These are phyloP conservation scores for Camponotus floridanus DNA, from an alignment of 1,140 invertebrate genomes.

Conservation along the genomic window DNA sequence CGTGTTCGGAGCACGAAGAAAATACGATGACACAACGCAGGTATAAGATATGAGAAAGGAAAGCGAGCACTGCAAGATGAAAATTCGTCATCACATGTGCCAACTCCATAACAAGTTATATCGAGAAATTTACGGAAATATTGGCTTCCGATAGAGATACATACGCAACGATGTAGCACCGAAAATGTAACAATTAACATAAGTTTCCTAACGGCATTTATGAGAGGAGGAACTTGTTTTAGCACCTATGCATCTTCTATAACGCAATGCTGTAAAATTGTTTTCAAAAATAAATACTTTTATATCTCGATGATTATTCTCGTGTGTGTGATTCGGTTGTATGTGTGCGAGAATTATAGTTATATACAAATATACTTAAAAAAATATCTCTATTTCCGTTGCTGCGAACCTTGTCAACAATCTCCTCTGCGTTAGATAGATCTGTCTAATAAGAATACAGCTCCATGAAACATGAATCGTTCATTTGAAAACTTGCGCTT, in stretches of 20 bases:
- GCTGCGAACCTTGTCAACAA: slow-evolving; percentile 17
- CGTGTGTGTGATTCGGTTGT: slow-evolving; percentile 30
- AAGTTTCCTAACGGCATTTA: slow-evolving; percentile 8
- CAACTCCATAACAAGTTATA: too few species aligned
- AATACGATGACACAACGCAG: slow-evolving; percentile 47
- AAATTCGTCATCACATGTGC: neutral
- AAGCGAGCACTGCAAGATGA: slow-evolving; percentile 73
- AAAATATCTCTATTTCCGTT: slow-evolving; percentile 56
- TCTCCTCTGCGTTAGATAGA: slow-evolving; percentile 11
- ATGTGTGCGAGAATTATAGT: slow-evolving; percentile 21
- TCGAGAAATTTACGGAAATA: neutral
- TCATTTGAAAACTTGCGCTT: neutral
- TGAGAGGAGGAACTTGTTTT: slow-evolving; percentile 14
- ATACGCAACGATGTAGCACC: neutral
- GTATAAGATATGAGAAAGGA: slow-evolving; percentile 57
- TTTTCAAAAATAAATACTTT: slow-evolving; percentile 58
- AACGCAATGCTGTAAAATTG: slow-evolving; percentile 38
- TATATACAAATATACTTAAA: slow-evolving; percentile 57
- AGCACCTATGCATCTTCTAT: slow-evolving; percentile 34
- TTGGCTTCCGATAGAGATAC: neutral
- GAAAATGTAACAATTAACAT: slow-evolving; percentile 27
- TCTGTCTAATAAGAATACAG: slow-evolving; percentile 19
- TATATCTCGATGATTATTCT: slow-evolving; percentile 3
- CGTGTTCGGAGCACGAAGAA: slow-evolving; percentile 81
- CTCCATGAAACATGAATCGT: slow-evolving; percentile 20